phyloP scores from a whole-genome alignment of 2,888 invertebrate species.

The Steinernema hermaphroditum region DNA sequence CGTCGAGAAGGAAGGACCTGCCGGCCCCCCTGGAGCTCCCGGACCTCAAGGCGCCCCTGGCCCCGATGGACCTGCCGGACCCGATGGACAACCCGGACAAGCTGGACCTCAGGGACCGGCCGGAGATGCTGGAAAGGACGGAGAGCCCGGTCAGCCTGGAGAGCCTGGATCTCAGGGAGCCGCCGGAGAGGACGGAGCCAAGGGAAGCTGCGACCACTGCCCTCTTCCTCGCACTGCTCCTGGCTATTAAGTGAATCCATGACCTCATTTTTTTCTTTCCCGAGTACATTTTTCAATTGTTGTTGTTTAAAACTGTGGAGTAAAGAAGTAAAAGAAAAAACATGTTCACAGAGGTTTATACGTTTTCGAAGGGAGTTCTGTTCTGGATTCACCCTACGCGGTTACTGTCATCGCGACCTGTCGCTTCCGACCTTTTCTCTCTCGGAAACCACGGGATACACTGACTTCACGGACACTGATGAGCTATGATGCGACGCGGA shows the following conservation, averaged over 20 bases:
- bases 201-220: slow-evolving; percentile 28
- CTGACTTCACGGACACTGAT: too few relatives aligned
- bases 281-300: too few relatives aligned
- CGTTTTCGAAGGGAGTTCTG: too few relatives aligned
- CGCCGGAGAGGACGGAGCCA: slow-evolving; percentile 8
- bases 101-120: slow-evolving; percentile 15
- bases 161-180: background rate
- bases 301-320: too few relatives aligned
- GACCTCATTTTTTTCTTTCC: too few relatives aligned
- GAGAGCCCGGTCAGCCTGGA: background rate
- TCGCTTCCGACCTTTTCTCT: too few relatives aligned
- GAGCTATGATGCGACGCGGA: too few relatives aligned
- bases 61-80: slow-evolving; percentile 34
- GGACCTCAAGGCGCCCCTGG: slow-evolving; percentile 35
- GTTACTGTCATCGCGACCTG: too few relatives aligned
- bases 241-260: slow-evolving; percentile 1
- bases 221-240: slow-evolving; percentile 27
- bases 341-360: too few relatives aligned
- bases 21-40: background rate
- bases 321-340: too few relatives aligned
- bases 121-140: slow-evolving; percentile 18
- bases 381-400: too few relatives aligned
- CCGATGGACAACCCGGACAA: slow-evolving; percentile 30
- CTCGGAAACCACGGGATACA: too few relatives aligned
- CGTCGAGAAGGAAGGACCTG: slow-evolving; percentile 20